Evolutionary conservation across 1,140 invertebrate species (phyloP).

Genomic region (Drosophila watanabei): DNA sequence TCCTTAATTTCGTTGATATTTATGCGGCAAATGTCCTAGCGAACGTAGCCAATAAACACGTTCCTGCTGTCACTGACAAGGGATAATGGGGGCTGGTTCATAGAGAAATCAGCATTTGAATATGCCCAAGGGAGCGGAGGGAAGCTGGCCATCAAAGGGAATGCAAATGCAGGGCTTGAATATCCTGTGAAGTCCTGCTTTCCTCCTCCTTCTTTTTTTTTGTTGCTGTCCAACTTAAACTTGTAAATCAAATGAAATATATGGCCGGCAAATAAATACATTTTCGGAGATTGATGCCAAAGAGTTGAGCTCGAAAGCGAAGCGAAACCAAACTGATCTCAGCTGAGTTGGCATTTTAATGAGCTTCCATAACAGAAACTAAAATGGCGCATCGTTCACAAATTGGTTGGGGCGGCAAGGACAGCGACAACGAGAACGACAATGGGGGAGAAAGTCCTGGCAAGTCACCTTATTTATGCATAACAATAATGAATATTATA

Average conservation of each 20-base stretch:
- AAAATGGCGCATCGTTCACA: constrained; percentile 69
- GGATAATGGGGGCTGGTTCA: constrained; percentile 65
- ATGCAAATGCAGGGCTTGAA: constrained; percentile 74
- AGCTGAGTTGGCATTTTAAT: constrained; percentile 71
- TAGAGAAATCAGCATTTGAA: constrained; percentile 78
- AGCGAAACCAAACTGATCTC: constrained; percentile 3
- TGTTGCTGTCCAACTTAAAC: constrained; percentile 24
- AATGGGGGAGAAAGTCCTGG: constrained; percentile 24
- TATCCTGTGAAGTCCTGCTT: constrained; percentile 43
- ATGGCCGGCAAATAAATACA: constrained; percentile 69
- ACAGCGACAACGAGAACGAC: constrained; percentile 1
- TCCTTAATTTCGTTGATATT: constrained; percentile 84
- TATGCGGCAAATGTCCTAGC: constrained; percentile 77
- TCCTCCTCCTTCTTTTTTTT: not conserved
- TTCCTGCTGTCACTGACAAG: constrained; percentile 78
- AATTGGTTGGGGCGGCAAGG: constrained; percentile 47
- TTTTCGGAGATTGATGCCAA: constrained; percentile 69
- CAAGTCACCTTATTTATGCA: constrained; percentile 85
- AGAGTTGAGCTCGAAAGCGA: constrained; percentile 23
- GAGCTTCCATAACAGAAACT: constrained; percentile 69
- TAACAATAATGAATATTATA: constrained; percentile 86
- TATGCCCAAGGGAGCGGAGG: constrained; percentile 62
- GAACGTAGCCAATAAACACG: constrained; percentile 76
- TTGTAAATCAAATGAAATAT: constrained; percentile 83
- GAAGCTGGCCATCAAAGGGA: constrained; percentile 65